Conservation (phyloP, 2,113 vertebrate species). For the Indicator indicator region DNA sequence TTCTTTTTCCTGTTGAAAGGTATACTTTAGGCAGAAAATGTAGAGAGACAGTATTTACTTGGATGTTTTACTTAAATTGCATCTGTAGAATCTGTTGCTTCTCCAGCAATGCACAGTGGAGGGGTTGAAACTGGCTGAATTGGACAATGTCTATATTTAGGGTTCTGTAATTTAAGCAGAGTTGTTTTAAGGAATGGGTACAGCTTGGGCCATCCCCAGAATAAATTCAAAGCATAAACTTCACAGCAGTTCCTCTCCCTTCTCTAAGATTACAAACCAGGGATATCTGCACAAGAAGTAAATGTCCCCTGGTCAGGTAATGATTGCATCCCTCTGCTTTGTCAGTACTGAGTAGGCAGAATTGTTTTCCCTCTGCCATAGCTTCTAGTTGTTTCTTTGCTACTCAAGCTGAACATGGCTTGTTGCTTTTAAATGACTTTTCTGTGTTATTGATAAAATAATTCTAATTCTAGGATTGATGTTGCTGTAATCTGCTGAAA, state of each 20-base stretch:
- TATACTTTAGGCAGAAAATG: not conserved
- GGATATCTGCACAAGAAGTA: not conserved
- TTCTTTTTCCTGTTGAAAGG: not conserved
- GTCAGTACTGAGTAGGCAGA: not conserved
- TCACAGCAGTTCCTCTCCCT: not conserved
- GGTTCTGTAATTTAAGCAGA: not conserved
- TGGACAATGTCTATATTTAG: not conserved
- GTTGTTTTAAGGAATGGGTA: not conserved
- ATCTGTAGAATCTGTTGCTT: not conserved
- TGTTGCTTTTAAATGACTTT: not conserved
- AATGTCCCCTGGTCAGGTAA: not conserved
- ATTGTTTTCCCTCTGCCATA: not conserved
- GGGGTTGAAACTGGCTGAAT: not conserved
- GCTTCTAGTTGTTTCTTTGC: not conserved
- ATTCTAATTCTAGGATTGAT: not conserved
- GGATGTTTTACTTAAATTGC: not conserved
- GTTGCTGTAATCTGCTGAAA: not conserved
- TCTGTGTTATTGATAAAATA: not conserved
- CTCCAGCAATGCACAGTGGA: not conserved
- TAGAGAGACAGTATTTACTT: not conserved
- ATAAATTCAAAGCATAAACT: not conserved
- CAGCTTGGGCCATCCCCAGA: not conserved
- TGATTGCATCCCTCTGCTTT: not conserved
- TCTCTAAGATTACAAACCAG: not conserved
- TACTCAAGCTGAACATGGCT: not conserved